phyloP scores from a whole-genome alignment of 2,113 vertebrate species.

The Elanoides forficatus region DNA sequence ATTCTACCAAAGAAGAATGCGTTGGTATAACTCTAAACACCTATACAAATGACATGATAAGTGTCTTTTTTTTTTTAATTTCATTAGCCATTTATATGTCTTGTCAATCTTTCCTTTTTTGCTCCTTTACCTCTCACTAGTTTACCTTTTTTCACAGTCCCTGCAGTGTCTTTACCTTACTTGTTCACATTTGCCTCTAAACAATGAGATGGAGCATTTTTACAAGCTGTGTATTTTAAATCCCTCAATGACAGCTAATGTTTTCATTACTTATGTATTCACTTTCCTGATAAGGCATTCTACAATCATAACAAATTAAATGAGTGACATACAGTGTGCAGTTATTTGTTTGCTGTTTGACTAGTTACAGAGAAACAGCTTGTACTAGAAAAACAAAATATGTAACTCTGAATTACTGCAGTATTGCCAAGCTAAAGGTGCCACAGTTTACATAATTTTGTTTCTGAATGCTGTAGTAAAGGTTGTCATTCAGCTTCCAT shows the following conservation, averaged over 20 bases:
- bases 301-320: conserved; percentile 27
- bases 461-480: neutral
- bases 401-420: neutral
- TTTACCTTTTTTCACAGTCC: neutral
- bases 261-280: conserved; percentile 32
- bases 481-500: neutral
- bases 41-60: neutral
- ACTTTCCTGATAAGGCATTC: conserved; percentile 41
- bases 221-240: neutral
- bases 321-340: neutral
- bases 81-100: neutral
- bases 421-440: neutral
- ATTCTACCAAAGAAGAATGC: neutral
- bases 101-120: neutral
- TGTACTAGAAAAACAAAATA: conserved; percentile 8
- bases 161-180: neutral
- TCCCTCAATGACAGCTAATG: neutral
- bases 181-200: neutral
- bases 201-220: neutral
- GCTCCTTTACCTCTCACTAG: neutral
- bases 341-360: conserved; percentile 43
- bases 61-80: neutral
- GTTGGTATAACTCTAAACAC: neutral
- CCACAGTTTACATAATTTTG: neutral
- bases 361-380: conserved; percentile 15